Evolutionary conservation across 1,140 invertebrate genomes (phyloP).

Genomic region (Aphelenchoides avenae): DNA sequence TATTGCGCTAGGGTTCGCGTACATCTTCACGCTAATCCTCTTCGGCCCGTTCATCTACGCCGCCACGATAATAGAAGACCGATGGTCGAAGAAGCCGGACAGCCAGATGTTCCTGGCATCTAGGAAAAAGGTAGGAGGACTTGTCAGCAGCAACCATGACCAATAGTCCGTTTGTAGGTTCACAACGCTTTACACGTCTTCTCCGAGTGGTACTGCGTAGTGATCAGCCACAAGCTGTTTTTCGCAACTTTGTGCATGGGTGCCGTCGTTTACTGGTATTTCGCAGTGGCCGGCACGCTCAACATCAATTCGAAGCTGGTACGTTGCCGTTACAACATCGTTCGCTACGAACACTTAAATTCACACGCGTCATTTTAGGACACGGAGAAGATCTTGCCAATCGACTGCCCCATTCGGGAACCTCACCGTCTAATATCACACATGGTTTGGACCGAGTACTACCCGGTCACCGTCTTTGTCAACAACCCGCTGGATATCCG

Average conservation of each 20-base stretch:
- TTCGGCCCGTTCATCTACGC: slow-evolving; percentile 51
- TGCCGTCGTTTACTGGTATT: slow-evolving; percentile 48
- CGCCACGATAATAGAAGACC: slow-evolving; percentile 25
- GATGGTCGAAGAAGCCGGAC: not conserved
- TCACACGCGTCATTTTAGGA: slow-evolving; percentile 39
- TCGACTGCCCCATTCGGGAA: slow-evolving; percentile 42
- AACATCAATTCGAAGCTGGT: slow-evolving; percentile 24
- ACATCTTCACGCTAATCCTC: slow-evolving; percentile 55
- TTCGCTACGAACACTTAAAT: slow-evolving; percentile 14
- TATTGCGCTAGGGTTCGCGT: slow-evolving; percentile 49
- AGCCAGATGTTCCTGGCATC: slow-evolving; percentile 1
- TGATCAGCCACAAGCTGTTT: slow-evolving; percentile 15
- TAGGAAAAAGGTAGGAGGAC: slow-evolving; percentile 7
- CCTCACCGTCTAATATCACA: slow-evolving; percentile 51
- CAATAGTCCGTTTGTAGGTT: no score
- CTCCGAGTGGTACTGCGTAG: slow-evolving; percentile 24
- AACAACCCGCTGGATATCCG: slow-evolving; percentile 53
- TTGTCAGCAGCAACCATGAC: no score
- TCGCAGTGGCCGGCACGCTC: slow-evolving; percentile 44
- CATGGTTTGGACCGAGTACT: slow-evolving; percentile 54
- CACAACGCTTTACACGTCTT: no score
- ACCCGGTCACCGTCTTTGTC: slow-evolving; percentile 55
- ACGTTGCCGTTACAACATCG: no score
- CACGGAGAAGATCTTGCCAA: slow-evolving; percentile 53
- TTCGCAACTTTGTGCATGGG: slow-evolving; percentile 7